Evolutionary conservation across 2,888 invertebrate genomes (phyloP).

Genomic region (Thymelicus lineola): DNA sequence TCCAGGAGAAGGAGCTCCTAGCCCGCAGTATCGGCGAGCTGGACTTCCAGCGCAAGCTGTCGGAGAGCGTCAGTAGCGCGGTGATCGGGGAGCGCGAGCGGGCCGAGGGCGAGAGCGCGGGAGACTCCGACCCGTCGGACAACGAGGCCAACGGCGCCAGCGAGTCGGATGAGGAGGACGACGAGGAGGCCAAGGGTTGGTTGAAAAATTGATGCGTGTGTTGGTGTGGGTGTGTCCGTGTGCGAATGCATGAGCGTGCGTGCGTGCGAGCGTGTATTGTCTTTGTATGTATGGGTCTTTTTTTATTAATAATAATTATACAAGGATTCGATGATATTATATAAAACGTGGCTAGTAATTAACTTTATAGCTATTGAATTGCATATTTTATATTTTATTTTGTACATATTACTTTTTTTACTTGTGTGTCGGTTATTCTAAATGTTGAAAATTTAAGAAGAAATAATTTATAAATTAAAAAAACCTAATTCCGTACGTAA

Average conservation of each 20-base stretch:
- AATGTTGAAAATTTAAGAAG: background rate
- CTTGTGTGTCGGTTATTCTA: background rate
- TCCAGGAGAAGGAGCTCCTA: constrained; percentile 80
- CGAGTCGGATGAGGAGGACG: constrained; percentile 81
- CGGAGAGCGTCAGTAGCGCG: constrained; percentile 58
- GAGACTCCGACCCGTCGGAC: constrained; percentile 83
- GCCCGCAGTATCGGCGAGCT: constrained; percentile 81
- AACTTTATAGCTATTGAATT: no score
- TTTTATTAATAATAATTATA: no score
- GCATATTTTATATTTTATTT: no score
- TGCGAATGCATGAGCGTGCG: background rate
- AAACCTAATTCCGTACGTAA: no score
- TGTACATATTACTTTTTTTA: no score
- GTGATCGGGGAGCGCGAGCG: constrained; percentile 81
- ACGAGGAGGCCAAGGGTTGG: constrained; percentile 85
- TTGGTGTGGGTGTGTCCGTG: no score
- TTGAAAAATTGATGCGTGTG: no score
- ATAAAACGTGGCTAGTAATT: no score
- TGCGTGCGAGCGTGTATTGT: no score
- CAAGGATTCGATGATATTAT: no score
- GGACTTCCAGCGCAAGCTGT: constrained; percentile 77
- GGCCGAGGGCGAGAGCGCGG: constrained; percentile 84
- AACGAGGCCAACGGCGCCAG: constrained; percentile 84
- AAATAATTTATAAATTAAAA: no score
- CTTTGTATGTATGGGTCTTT: background rate